Conservation (phyloP, 2,113 vertebrate genomes). For the Oceanites oceanicus region DNA sequence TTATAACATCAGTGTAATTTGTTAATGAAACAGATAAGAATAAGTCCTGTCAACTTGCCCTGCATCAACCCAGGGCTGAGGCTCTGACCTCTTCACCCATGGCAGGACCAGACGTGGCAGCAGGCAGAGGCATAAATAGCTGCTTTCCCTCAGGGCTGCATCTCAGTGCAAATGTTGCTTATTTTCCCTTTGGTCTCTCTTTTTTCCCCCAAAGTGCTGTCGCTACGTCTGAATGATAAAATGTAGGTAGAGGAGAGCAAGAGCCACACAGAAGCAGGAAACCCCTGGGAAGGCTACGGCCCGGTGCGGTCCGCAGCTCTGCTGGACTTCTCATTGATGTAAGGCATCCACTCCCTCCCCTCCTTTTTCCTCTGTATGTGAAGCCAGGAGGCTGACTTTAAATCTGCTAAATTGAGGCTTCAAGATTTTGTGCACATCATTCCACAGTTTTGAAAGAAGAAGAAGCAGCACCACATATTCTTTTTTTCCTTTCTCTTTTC, state of each 20-base stretch:
- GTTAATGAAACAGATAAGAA: neutral
- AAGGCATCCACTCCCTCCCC: neutral
- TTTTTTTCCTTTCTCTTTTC: neutral
- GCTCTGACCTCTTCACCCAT: neutral
- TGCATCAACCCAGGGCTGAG: neutral
- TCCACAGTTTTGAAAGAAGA: neutral
- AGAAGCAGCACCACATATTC: neutral
- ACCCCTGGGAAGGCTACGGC: neutral
- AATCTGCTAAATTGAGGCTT: neutral
- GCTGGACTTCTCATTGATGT: neutral
- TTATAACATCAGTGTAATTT: neutral
- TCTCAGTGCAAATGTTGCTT: neutral
- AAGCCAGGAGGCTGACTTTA: neutral
- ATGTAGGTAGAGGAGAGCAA: neutral
- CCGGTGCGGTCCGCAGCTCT: neutral
- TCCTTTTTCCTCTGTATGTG: neutral
- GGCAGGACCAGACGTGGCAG: neutral
- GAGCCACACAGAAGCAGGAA: fast-evolving
- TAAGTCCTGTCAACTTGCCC: neutral
- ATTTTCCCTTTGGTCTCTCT: neutral
- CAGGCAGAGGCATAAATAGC: neutral
- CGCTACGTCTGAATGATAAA: neutral
- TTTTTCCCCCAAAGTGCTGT: neutral
- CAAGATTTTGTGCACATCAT: neutral
- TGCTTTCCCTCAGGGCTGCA: neutral